Evolutionary conservation across 2,888 invertebrate genomes (phyloP).

Genomic region (Plagodis dolabraria): DNA sequence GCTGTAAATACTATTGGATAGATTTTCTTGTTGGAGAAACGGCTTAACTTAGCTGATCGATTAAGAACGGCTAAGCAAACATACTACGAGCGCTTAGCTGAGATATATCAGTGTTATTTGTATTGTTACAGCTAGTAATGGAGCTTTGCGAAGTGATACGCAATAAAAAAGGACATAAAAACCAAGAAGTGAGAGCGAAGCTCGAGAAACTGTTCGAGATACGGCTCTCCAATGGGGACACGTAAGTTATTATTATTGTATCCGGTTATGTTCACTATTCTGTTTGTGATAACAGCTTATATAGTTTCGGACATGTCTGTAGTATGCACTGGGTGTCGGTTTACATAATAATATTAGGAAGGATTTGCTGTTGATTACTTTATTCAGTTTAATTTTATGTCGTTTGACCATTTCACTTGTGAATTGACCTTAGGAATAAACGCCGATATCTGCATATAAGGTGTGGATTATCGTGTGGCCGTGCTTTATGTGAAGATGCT

Average conservation of each 20-base stretch:
- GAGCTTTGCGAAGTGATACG: slow-evolving; percentile 68
- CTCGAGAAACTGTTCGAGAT: slow-evolving; percentile 67
- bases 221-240: slow-evolving; percentile 72
- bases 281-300: slow-evolving; percentile 6
- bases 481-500: too few species aligned
- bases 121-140: slow-evolving; percentile 61
- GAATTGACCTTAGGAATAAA: too few species aligned
- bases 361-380: neutral
- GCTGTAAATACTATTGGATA: too few species aligned
- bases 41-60: too few species aligned
- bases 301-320: slow-evolving; percentile 2
- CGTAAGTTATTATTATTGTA: slow-evolving; percentile 59
- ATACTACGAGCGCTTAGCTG: too few species aligned
- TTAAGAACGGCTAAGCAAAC: too few species aligned
- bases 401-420: too few species aligned
- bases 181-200: slow-evolving; percentile 56
- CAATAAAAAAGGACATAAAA: slow-evolving; percentile 59
- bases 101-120: neutral
- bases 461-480: too few species aligned
- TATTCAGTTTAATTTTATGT: too few species aligned
- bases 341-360: neutral
- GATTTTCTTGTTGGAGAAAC: too few species aligned
- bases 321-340: neutral
- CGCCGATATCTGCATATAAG: too few species aligned
- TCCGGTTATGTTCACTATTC: slow-evolving; percentile 17